Evolutionary conservation across 2,113 vertebrate species (phyloP), one percentile per base, ranked within the genome.

Genomic region (Mormyrus iriodes): DNA sequence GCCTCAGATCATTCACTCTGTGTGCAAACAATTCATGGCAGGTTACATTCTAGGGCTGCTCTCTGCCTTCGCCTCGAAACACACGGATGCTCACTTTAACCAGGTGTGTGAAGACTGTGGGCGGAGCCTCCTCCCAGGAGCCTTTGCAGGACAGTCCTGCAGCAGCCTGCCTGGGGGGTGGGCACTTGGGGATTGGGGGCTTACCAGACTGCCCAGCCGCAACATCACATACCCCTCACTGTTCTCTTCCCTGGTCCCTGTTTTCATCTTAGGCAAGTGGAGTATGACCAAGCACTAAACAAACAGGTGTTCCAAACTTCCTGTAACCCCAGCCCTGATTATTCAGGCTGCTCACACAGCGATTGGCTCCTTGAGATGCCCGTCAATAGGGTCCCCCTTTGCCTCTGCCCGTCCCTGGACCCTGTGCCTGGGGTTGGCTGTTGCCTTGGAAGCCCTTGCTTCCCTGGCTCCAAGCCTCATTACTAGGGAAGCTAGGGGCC

Each of bases 311-410:
- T 19, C 82, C 35, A 19, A n/a, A 52, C 76, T 61, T 85, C 79
- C 79, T 61, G 76, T 44, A 58, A 91, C 91, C 88, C 85, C 89
- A 92, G 92, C 91, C 95, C 95, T 92, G 93, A 93, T 93, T 94
- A 90, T 90, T 49, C 0, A 93, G 92, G 48, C 44, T 94, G 91
- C 89, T 92, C 92, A 91, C n/a, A 88, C 88, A 88, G 92, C 91
- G 90, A 92, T 19, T 88, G 91, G 91, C 90, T 91, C 90, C 91
- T 90, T 88, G 92, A 91, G 89, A 88, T 92, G 89, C 90, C 46
- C 89, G 91, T 93, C 95, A 96, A 91, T 95, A 96, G 90, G 96
- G 95, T 91, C 95, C 93, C 91, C 96, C 95, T 92, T 95, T 87
- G 42, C 87, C 90, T 46, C 90, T 83, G 19, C 48, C 48, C 24